These are phyloP conservation scores for Drosophila miranda DNA, from an alignment of 1,140 invertebrate genomes.

Conservation along the genomic window DNA sequence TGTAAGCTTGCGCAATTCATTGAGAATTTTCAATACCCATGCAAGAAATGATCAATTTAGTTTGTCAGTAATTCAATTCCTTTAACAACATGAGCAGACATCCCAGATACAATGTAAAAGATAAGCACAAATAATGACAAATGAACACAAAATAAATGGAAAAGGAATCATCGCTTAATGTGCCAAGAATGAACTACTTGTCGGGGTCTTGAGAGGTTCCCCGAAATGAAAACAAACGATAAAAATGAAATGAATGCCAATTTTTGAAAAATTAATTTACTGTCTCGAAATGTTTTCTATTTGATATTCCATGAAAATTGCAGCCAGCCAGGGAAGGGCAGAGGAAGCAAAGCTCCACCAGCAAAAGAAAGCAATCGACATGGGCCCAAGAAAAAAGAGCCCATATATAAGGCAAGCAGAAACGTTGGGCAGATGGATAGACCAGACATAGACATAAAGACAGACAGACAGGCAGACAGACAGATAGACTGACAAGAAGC, in stretches of 20 bases:
- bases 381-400: too few species aligned
- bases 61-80: conserved; percentile 47
- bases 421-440: background rate
- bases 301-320: conserved; percentile 65
- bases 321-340: conserved; percentile 5
- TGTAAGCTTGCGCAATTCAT: too few species aligned
- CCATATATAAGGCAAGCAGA: too few species aligned
- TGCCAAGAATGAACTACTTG: conserved; percentile 31
- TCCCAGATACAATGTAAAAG: conserved; percentile 34
- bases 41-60: conserved; percentile 41
- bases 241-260: conserved; percentile 63
- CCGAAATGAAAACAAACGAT: conserved; percentile 27
- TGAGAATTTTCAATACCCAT: too few species aligned
- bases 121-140: conserved; percentile 53
- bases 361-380: conserved; percentile 4
- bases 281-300: conserved; percentile 45
- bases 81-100: conserved; percentile 9
- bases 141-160: conserved; percentile 38
- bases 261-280: conserved; percentile 68
- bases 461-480: conserved; percentile 10
- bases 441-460: conserved; percentile 5
- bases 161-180: conserved; percentile 43
- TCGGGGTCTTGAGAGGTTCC: background rate
- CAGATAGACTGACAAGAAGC: conserved; percentile 25
- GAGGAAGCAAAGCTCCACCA: conserved; percentile 34